These are phyloP conservation scores for Thryonomys swinderianus DNA, from an alignment of 2,113 vertebrate genomes.

Conservation along the genomic window DNA sequence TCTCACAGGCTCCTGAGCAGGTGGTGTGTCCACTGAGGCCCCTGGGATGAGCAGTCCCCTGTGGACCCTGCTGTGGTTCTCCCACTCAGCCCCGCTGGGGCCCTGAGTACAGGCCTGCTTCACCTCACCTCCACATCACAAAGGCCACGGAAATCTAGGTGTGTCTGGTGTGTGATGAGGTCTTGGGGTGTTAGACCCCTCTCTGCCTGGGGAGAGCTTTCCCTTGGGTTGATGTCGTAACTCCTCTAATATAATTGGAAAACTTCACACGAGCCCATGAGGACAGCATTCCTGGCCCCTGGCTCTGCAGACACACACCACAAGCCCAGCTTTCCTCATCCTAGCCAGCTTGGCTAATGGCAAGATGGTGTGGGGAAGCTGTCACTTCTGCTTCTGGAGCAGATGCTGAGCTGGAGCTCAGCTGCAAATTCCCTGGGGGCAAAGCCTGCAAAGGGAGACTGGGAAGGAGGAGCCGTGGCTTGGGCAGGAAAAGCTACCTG, in stretches of 20 bases:
- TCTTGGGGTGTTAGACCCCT: background rate
- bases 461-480: background rate
- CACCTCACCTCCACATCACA: background rate
- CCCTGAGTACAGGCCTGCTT: background rate
- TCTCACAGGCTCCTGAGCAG: background rate
- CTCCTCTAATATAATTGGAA: background rate
- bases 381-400: background rate
- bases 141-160: background rate
- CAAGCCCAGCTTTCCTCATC: background rate
- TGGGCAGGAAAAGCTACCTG: background rate
- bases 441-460: background rate
- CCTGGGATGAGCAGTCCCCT: rapidly evolving
- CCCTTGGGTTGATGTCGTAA: background rate
- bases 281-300: background rate
- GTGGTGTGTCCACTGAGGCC: background rate
- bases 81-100: background rate
- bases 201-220: background rate
- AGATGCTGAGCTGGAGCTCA: background rate
- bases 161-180: background rate
- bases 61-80: background rate
- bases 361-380: background rate
- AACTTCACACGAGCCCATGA: background rate
- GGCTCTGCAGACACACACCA: background rate
- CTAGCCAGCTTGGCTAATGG: background rate
- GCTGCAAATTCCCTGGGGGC: too few species aligned